phyloP scores from a whole-genome alignment of 1,140 invertebrate species.

The Bombus breviceps region DNA sequence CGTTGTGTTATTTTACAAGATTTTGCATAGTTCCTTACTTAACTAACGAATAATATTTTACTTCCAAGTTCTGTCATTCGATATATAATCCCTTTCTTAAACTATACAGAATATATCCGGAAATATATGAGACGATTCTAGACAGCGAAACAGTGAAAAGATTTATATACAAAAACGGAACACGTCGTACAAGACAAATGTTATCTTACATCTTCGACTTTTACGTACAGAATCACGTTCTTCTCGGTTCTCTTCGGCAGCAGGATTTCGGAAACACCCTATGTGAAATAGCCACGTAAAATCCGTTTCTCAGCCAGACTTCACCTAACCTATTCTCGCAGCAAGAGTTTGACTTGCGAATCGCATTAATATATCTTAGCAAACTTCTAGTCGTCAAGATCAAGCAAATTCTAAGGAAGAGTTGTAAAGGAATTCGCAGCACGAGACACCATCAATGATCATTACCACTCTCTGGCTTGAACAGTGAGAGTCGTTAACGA shows the following conservation, averaged over 20 bases:
- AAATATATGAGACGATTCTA: too few species aligned
- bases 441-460: conserved; percentile 15
- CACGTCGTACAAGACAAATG: too few species aligned
- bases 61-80: background rate
- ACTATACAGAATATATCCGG: too few species aligned
- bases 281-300: background rate
- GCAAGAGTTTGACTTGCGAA: background rate
- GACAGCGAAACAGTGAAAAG: too few species aligned
- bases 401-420: background rate
- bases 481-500: conserved; percentile 55
- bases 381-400: too few species aligned
- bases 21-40: background rate
- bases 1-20: background rate
- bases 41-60: background rate
- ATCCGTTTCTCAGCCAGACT: background rate
- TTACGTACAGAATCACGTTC: too few species aligned
- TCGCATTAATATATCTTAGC: conserved; percentile 6
- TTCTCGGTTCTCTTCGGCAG: too few species aligned
- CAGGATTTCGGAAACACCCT: too few species aligned
- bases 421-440: background rate
- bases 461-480: conserved; percentile 22
- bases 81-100: too few species aligned
- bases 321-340: background rate
- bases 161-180: too few species aligned
- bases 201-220: too few species aligned